These are phyloP conservation scores for Arnoldichthys spilopterus DNA, from an alignment of 2,797 vertebrate species.

Conservation along the genomic window DNA sequence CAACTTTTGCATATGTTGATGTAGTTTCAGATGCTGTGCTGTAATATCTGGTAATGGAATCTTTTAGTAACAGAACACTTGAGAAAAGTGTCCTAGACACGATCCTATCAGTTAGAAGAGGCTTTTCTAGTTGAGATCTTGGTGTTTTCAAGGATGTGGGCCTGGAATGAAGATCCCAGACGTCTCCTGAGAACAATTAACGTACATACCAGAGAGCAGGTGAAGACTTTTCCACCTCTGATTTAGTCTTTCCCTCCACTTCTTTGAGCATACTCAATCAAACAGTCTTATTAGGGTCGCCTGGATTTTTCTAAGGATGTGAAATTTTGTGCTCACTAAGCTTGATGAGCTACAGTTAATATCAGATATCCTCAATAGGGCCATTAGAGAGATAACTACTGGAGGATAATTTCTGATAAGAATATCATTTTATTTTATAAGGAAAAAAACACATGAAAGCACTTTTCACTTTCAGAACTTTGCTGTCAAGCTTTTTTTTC, in stretches of 20 bases:
- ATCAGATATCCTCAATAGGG: conserved; percentile 17
- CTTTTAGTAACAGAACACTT: no score
- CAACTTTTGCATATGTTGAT: no score
- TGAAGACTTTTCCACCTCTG: not conserved
- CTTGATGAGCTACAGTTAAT: conserved; percentile 40
- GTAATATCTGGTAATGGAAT: not conserved
- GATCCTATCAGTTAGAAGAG: not conserved
- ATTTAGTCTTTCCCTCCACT: not conserved
- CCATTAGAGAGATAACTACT: conserved; percentile 17
- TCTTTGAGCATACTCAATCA: not conserved
- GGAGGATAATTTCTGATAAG: not conserved
- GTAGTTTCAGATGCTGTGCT: not conserved
- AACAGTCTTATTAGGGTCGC: conserved; percentile 20
- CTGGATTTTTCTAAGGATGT: conserved; percentile 32
- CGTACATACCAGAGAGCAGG: not conserved
- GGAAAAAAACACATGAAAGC: conserved; percentile 1
- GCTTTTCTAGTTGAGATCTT: not conserved
- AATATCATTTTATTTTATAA: not conserved
- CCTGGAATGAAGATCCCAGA: not conserved
- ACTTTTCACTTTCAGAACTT: conserved; percentile 4
- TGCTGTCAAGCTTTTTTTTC: not conserved
- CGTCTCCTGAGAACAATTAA: not conserved
- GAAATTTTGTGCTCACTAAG: conserved; percentile 19
- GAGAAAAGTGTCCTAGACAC: not conserved
- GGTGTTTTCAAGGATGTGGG: not conserved